phyloP scores from a whole-genome alignment of 92 coral and sea anemone genomes.

The Hydrozoanthus gracilis region DNA sequence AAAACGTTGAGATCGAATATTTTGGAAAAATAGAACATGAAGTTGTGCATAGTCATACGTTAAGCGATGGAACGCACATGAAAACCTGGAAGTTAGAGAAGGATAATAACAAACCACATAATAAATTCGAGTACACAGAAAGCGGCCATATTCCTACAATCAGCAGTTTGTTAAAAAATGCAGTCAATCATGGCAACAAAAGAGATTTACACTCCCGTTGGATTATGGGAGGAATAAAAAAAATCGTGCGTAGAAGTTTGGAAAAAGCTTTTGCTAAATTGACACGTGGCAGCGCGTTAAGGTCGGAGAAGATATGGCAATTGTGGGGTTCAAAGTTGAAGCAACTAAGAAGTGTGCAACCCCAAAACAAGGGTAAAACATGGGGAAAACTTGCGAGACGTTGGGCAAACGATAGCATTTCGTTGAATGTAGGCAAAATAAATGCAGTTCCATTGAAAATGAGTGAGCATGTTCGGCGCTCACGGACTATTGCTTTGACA shows the following conservation, averaged over 20 bases:
- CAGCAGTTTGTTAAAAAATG: not conserved
- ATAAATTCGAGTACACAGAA: not conserved
- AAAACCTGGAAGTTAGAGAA: not conserved
- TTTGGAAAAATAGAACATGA: not conserved
- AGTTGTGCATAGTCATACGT: not conserved
- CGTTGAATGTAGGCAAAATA: not conserved
- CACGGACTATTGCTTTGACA: not conserved
- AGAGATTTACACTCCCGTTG: not conserved
- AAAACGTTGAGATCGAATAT: not conserved
- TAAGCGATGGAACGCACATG: not conserved
- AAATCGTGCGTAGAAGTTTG: not conserved
- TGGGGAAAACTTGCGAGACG: not conserved
- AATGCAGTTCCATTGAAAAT: not conserved
- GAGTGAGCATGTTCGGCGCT: not conserved
- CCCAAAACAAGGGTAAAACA: not conserved
- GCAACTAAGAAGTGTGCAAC: not conserved
- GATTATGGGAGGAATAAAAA: not conserved
- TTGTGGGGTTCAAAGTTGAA: not conserved
- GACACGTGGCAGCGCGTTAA: not conserved
- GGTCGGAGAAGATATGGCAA: not conserved
- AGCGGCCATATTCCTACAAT: not conserved
- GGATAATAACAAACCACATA: not conserved
- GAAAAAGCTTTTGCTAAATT: not conserved
- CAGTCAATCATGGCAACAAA: not conserved
- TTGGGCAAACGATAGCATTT: not conserved